A percentile compares a stretch with the other conserved stretches of the same genome.
phyloP scores from a whole-genome alignment of 92 coral and sea anemone species.

The Pocillopora meandrina region DNA sequence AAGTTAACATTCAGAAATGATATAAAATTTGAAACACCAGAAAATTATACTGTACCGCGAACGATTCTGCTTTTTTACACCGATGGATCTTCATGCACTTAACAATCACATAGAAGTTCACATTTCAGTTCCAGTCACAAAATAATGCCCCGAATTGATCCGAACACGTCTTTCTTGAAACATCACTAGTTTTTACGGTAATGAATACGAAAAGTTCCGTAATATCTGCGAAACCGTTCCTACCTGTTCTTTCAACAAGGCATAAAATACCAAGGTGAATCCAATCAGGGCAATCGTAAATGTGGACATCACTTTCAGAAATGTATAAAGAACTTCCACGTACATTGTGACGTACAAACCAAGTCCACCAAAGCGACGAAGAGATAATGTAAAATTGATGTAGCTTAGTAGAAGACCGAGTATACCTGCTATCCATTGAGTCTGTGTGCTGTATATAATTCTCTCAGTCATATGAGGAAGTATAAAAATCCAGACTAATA shows the following conservation, averaged over 20 bases:
- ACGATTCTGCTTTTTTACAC: too few relatives aligned
- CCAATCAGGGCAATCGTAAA: slow-evolving; percentile 64
- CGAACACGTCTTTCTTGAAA: too few relatives aligned
- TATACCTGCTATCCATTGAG: slow-evolving; percentile 71
- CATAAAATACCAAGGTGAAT: slow-evolving; percentile 61
- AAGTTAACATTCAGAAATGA: too few relatives aligned
- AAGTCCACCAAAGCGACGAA: slow-evolving; percentile 66
- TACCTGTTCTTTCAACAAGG: slow-evolving; percentile 80
- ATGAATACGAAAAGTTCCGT: too few relatives aligned
- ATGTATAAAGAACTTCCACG: slow-evolving; percentile 75
- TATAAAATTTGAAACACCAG: too few relatives aligned
- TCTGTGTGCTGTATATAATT: slow-evolving; percentile 28
- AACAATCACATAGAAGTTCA: too few relatives aligned
- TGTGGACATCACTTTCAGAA: slow-evolving; percentile 66
- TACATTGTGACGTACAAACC: slow-evolving; percentile 91
- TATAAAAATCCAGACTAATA: slow-evolving; percentile 35
- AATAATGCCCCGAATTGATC: too few relatives aligned
- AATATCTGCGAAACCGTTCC: background rate
- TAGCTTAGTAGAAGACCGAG: slow-evolving; percentile 65
- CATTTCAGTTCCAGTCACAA: too few relatives aligned
- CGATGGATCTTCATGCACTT: too few relatives aligned
- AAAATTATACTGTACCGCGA: too few relatives aligned
- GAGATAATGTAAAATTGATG: slow-evolving; percentile 57
- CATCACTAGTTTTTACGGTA: too few relatives aligned
- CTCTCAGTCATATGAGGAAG: slow-evolving; percentile 45